Conservation (phyloP, 2,113 vertebrate species). For the Macquaria ambigua region DNA sequence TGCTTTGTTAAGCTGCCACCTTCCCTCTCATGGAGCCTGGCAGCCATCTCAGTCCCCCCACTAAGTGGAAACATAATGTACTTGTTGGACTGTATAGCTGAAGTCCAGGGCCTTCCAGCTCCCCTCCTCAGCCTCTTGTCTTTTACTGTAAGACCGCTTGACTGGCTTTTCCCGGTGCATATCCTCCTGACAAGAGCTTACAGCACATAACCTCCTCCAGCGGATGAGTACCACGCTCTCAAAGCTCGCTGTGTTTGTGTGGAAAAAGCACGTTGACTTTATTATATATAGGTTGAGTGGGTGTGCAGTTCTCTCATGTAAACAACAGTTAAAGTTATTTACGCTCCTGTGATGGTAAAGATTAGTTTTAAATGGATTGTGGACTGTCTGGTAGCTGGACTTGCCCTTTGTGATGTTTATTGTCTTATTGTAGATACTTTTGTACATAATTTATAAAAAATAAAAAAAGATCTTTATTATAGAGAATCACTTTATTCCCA, state of each 20-base stretch:
- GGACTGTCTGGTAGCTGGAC: neutral
- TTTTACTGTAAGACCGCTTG: constrained; percentile 39
- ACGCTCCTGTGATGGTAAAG: neutral
- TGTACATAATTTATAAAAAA: neutral
- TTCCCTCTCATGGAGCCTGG: constrained; percentile 23
- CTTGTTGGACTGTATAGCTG: constrained; percentile 49
- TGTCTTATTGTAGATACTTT: neutral
- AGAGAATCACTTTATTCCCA: constrained; percentile 5
- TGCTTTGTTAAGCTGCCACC: constrained; percentile 46
- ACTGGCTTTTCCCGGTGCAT: constrained; percentile 21
- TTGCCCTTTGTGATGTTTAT: neutral
- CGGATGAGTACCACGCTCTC: constrained; percentile 22
- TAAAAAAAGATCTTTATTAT: neutral
- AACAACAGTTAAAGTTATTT: constrained; percentile 7
- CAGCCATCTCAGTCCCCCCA: constrained; percentile 42
- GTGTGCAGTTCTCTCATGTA: constrained; percentile 18
- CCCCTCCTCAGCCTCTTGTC: constrained; percentile 31
- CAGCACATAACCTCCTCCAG: constrained; percentile 42
- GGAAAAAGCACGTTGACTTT: constrained; percentile 28
- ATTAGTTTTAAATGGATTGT: constrained; percentile 17
- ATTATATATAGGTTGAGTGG: constrained; percentile 25
- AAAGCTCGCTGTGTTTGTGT: constrained; percentile 25
- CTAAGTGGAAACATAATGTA: constrained; percentile 59
- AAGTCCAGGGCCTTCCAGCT: constrained; percentile 19
- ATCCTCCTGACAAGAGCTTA: constrained; percentile 58